These are phyloP conservation scores for Cairina moschata DNA, from an alignment of 2,113 vertebrate species.

Conservation along the genomic window DNA sequence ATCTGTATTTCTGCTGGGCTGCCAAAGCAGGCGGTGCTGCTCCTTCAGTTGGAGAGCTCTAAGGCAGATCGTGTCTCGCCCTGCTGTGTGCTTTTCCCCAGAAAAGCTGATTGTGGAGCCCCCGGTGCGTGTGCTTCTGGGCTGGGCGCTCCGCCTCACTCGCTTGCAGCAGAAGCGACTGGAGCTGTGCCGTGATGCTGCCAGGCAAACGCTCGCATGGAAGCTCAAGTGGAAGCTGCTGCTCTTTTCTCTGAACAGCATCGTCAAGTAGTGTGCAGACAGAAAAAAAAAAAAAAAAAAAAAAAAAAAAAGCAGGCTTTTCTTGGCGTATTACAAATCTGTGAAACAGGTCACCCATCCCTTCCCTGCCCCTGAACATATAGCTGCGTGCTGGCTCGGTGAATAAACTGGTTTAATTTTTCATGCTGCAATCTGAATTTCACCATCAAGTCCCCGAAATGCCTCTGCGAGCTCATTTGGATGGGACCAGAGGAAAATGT, in stretches of 20 bases:
- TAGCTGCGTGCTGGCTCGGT: background rate
- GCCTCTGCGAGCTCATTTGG: background rate
- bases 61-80: background rate
- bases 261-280: background rate
- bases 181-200: background rate
- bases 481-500: background rate
- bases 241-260: background rate
- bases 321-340: rapidly evolving
- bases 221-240: background rate
- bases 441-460: rapidly evolving
- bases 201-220: background rate
- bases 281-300: background rate
- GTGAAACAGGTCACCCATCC: rapidly evolving
- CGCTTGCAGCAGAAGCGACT: rapidly evolving
- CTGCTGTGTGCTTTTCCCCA: background rate
- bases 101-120: background rate
- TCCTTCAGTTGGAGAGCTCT: background rate
- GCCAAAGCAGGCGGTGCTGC: rapidly evolving
- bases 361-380: rapidly evolving
- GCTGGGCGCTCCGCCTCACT: background rate
- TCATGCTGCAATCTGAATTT: background rate
- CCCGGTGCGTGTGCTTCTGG: background rate
- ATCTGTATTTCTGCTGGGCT: background rate
- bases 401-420: background rate
- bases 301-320: background rate